Conservation (phyloP, 2,888 invertebrate genomes). For the Carpatolechia fugitivella region DNA sequence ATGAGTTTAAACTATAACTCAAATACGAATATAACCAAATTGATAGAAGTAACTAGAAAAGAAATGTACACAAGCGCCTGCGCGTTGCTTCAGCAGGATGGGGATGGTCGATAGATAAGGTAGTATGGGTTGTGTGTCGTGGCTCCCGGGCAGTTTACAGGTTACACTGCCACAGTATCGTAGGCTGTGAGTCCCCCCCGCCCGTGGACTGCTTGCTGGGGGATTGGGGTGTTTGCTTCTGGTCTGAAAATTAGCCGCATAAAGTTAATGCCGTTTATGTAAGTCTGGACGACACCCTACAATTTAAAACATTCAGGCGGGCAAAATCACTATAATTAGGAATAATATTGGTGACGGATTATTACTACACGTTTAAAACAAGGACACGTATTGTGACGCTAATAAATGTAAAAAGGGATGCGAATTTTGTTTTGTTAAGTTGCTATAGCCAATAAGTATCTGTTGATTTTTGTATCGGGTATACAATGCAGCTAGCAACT, state of each 20-base stretch:
- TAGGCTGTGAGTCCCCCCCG: constrained; percentile 96
- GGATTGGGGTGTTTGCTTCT: constrained; percentile 89
- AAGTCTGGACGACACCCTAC: neutral
- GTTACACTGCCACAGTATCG: constrained; percentile 99
- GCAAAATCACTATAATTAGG: neutral
- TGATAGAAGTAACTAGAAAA: constrained; percentile 18
- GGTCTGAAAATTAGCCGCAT: constrained; percentile 82
- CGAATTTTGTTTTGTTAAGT: no score
- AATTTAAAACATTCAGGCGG: neutral
- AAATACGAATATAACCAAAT: constrained; percentile 6
- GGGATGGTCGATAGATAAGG: constrained; percentile 45
- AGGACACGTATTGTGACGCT: no score
- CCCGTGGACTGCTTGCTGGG: constrained; percentile 86
- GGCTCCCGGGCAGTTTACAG: constrained; percentile 81
- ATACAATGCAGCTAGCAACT: constrained; percentile 1
- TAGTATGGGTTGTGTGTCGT: constrained; percentile 33
- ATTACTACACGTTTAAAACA: no score
- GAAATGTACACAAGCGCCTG: constrained; percentile 30
- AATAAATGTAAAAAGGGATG: no score
- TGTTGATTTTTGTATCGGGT: neutral
- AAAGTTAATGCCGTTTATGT: neutral
- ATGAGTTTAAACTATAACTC: neutral
- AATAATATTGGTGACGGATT: no score
- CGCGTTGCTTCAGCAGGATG: constrained; percentile 50
- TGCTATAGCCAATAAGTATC: no score